phyloP scores from a whole-genome alignment of 1,140 invertebrate species.

The Acromyrmex charruanus region DNA sequence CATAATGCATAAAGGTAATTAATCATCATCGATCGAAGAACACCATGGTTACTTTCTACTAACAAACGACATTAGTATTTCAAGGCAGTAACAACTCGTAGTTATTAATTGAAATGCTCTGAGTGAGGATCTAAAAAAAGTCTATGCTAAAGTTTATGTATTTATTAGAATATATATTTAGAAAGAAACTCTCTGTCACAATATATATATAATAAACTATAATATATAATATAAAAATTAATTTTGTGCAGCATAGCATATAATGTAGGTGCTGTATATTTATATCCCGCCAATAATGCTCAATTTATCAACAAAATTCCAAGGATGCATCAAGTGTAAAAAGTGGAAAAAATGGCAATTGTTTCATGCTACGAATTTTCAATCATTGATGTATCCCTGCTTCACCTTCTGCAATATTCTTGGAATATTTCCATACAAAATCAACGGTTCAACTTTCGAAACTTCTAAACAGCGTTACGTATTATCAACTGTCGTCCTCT shows the following conservation, averaged over 20 bases:
- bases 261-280: neutral
- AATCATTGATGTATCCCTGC: slow-evolving; percentile 19
- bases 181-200: neutral
- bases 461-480: neutral
- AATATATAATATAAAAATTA: neutral
- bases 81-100: neutral
- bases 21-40: slow-evolving; percentile 7
- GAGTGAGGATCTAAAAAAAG: neutral
- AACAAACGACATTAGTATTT: neutral
- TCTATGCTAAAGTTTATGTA: neutral
- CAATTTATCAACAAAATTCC: neutral
- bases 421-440: slow-evolving; percentile 11
- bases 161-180: neutral
- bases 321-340: neutral
- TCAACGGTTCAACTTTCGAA: neutral
- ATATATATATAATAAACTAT: neutral
- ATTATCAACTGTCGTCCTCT: neutral
- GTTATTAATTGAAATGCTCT: neutral
- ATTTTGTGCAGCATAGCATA: neutral
- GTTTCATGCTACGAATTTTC: slow-evolving; percentile 12
- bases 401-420: neutral
- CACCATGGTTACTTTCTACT: slow-evolving; percentile 20
- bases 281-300: neutral
- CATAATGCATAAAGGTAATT: neutral
- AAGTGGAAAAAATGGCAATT: neutral